Evolutionary conservation across 2,888 invertebrate genomes (phyloP).

Genomic region (Exocentrus adspersus): DNA sequence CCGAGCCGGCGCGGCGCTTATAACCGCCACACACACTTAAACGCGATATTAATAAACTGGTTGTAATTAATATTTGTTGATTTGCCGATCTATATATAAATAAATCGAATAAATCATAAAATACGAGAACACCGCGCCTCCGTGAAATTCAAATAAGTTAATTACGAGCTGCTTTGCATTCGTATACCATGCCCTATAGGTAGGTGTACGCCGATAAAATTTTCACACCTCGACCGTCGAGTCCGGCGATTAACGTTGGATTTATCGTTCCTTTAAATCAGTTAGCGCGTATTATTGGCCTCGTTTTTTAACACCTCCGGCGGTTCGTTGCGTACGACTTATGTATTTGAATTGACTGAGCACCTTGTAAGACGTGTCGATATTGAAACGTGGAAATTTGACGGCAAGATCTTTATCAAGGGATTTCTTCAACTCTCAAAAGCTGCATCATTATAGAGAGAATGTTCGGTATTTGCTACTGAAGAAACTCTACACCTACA

Average conservation of each 20-base stretch:
- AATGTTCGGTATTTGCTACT: no score
- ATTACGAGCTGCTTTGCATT: constrained; percentile 12
- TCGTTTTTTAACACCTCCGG: no score
- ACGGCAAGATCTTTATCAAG: no score
- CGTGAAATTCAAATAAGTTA: constrained; percentile 14
- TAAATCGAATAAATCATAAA: constrained; percentile 22
- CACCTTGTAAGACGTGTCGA: no score
- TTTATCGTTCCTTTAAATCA: constrained; percentile 9
- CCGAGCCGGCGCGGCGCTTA: no score
- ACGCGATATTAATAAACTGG: constrained; percentile 31
- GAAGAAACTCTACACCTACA: no score
- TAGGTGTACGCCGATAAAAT: constrained; percentile 18
- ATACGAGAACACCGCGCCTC: background rate
- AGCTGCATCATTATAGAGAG: no score
- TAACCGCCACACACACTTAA: background rate
- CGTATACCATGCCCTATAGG: background rate
- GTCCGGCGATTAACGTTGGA: constrained; percentile 8
- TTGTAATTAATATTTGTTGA: constrained; percentile 32
- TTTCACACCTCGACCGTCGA: constrained; percentile 21
- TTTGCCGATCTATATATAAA: constrained; percentile 24
- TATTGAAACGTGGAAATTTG: no score
- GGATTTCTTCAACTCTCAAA: no score
- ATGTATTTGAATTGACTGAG: no score
- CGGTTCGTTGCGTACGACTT: no score
- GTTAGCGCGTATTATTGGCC: no score